These are phyloP conservation scores for Fringilla coelebs DNA, from an alignment of 2,797 vertebrate genomes.

Conservation along the genomic window DNA sequence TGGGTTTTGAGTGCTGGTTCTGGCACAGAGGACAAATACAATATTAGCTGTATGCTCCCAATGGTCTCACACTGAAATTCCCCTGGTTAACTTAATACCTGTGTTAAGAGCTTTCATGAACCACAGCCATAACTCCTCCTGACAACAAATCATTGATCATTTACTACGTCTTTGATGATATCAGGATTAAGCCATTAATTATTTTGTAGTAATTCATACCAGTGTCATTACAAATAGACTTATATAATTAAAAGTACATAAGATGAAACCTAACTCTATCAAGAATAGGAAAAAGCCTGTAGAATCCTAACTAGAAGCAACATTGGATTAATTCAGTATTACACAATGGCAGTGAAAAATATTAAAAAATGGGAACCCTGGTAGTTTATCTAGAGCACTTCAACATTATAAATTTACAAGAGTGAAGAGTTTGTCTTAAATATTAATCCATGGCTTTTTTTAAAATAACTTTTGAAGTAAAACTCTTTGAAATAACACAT, in stretches of 20 bases:
- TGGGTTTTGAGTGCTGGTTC: background rate
- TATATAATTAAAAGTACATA: background rate
- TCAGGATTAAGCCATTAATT: background rate
- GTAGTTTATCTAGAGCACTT: background rate
- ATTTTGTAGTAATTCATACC: background rate
- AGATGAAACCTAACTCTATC: background rate
- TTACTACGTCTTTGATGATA: background rate
- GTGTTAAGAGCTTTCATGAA: background rate
- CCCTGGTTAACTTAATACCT: background rate
- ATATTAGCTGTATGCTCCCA: background rate
- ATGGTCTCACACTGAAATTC: background rate
- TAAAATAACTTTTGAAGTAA: background rate
- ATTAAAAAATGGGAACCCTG: fast-evolving
- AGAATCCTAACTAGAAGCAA: background rate
- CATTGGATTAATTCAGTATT: background rate
- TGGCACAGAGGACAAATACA: background rate
- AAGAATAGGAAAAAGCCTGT: background rate
- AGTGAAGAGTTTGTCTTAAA: background rate
- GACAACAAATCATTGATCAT: background rate
- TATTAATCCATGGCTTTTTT: background rate
- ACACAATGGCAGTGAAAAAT: background rate
- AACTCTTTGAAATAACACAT: constrained; percentile 1
- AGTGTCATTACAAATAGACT: background rate
- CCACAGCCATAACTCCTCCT: background rate
- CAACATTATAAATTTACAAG: background rate